Conservation (phyloP, 2,888 invertebrate genomes). For the Pasiphila rectangulata region DNA sequence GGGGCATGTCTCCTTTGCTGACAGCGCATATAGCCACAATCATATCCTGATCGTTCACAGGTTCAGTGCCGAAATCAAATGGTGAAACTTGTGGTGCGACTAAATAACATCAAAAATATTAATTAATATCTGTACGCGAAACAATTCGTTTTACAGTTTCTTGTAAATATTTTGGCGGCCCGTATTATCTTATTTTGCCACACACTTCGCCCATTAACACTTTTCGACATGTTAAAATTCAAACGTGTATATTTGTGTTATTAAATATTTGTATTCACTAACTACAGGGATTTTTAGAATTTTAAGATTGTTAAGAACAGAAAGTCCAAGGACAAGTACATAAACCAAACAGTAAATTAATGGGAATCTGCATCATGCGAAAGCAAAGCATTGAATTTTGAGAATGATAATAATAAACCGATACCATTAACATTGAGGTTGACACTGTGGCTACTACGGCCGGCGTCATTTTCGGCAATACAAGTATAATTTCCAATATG, state of each 20-base stretch:
- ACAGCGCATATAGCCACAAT: constrained; percentile 86
- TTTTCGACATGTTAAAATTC: not conserved
- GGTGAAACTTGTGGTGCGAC: constrained; percentile 87
- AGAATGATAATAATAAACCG: constrained; percentile 18
- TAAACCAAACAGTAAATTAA: constrained; percentile 30
- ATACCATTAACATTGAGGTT: constrained; percentile 86
- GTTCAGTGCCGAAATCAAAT: constrained; percentile 86
- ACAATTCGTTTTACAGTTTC: not conserved
- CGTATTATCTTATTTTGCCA: constrained; percentile 24
- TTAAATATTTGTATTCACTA: not conserved
- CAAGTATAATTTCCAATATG: constrained; percentile 84
- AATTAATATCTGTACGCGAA: no score
- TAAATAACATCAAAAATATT: constrained; percentile 46
- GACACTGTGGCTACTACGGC: constrained; percentile 82
- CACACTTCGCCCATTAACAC: constrained; percentile 26
- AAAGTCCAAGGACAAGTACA: constrained; percentile 28
- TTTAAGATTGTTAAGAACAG: not conserved
- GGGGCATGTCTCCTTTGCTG: constrained; percentile 88
- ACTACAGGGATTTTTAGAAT: not conserved
- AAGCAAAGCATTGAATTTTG: constrained; percentile 41
- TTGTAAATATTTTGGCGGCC: not conserved
- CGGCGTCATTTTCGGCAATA: constrained; percentile 84
- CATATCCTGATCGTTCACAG: constrained; percentile 85
- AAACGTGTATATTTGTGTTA: not conserved
- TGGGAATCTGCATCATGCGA: constrained; percentile 44